A percentile compares a stretch with the other conserved stretches of the same genome.
phyloP scores from a whole-genome alignment of 2,888 invertebrate genomes.

The Corythucha ciliata region DNA sequence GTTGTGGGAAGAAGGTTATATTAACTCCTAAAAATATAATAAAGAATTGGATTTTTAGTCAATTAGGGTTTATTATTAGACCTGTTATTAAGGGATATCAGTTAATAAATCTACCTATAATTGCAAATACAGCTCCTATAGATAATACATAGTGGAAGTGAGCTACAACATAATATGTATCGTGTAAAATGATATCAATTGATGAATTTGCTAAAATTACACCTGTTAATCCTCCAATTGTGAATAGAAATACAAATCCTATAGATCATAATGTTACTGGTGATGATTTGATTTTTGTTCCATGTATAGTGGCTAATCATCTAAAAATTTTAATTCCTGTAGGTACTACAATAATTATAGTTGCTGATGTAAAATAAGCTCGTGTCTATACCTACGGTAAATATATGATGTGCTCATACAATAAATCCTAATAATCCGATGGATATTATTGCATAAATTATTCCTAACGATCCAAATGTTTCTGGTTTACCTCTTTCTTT shows the following conservation, averaged over 20 bases:
- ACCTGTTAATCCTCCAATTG: slow-evolving; percentile 50
- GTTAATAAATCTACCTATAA: too few relatives aligned
- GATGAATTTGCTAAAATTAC: slow-evolving; percentile 59
- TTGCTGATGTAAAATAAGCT: slow-evolving; percentile 74
- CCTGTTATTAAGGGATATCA: too few relatives aligned
- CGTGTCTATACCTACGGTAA: slow-evolving; percentile 54
- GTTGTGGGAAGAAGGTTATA: too few relatives aligned
- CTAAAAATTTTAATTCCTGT: slow-evolving; percentile 79
- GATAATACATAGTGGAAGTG: too few relatives aligned
- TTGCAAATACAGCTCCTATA: too few relatives aligned
- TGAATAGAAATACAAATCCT: slow-evolving; percentile 71
- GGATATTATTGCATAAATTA: slow-evolving; percentile 74
- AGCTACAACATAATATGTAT: slow-evolving; percentile 57
- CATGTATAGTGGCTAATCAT: slow-evolving; percentile 61
- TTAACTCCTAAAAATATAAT: too few relatives aligned
- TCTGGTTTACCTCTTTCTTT: slow-evolving; percentile 45
- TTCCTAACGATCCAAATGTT: slow-evolving; percentile 40
- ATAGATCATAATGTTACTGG: slow-evolving; percentile 56
- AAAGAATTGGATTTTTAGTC: too few relatives aligned
- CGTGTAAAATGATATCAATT: slow-evolving; percentile 66
- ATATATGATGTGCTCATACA: too few relatives aligned
- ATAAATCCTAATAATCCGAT: too few relatives aligned
- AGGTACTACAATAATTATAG: slow-evolving; percentile 78
- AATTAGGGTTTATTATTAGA: too few relatives aligned
- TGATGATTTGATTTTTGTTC: slow-evolving; percentile 51